Evolutionary conservation across 2,797 vertebrate species (phyloP), one percentile per base, ranked within the genome.

Genomic region (Hylomyscus alleni): DNA sequence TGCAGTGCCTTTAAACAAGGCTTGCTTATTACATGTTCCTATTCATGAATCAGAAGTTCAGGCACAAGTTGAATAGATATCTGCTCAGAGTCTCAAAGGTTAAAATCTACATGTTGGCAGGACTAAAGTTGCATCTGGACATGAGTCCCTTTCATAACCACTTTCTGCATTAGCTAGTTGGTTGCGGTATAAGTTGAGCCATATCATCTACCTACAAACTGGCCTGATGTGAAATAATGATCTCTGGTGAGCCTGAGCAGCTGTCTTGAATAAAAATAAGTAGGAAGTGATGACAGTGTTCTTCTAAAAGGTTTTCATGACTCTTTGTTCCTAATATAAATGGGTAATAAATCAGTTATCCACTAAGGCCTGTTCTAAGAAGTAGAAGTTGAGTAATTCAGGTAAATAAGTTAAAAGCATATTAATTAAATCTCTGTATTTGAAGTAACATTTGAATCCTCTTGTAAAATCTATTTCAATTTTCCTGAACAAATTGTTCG

Each of bases 401-500:
- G 10, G 84, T 6, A 44, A 93, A 77, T 65, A 92, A 60, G 40
- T 94, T 95, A 91, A 95, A 94, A 94, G 75, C 31, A 65, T 62
- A 82, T 95, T 90, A 89, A 90, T 94, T 97, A 93, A 94, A 93
- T 93, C 52, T 93, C 26, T 62, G 62, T 72, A 81, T 83, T 89
- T 72, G 31, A 97, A 78, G 37, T 87, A 89, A 22, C 26, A 67
- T 95, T 95, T 67, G n/a, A 86, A 62, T 84, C 9, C 52, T 83
- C 2, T 31, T 26, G 89, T 84, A 84, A 95, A 95, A 89, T 80
- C 6, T 92, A 76, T 90, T 95, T 81, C 82, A 90, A 62, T 95
- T 89, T 97, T 81, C 40, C 75, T 87, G 78, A 94, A 82, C 89
- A 94, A 96, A 97, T 91, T 93, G 40, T 40, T 73, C 77, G 19